Base-by-base conservation (phyloP, 2,888 invertebrate species). In the Chrysolina haemoptera region DNA sequence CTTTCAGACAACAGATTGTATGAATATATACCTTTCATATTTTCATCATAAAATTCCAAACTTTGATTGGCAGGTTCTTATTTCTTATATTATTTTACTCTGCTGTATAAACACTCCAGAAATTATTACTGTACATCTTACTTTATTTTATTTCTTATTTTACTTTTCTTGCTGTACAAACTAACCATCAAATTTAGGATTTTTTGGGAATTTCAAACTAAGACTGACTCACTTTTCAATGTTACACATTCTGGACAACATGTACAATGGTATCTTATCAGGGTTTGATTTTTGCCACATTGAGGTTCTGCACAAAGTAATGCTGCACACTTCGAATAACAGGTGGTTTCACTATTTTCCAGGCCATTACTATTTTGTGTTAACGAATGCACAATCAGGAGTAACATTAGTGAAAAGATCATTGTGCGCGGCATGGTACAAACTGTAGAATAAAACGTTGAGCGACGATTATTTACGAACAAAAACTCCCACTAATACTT, bases 201-300 rank as follows among this genome's bases (percentile, higher is more conserved):
- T n/a, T n/a, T n/a, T n/a, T n/a, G n/a, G n/a, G n/a, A n/a, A n/a
- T n/a, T n/a, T n/a, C n/a, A n/a, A n/a, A n/a, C n/a, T n/a, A n/a
- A n/a, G n/a, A n/a, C n/a, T n/a, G 2, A 53, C 53, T 53, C 11
- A 53, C 53, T 18, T 20, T 53, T 53, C 11, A 53, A 53, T 11
- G 10, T 20, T 11, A 53, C 53, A 53, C 53, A 53, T 20, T 20
- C 53, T 18, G 53, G 20, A 53, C 53, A 53, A 20, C 53, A 53
- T 18, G 53, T 53, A 53, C 53, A 53, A 5, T 18, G 53, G 11
- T 53, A 53, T 12, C 20, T 53, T 3, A 53, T 53, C 2, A 12
- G 5, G 4, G 5, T 53, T 53, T 53, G 12, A 12, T 20, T 53
- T 0, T 53, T 5, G 12, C 1, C 12, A 11, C 53, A 53, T 18